phyloP scores from a whole-genome alignment of 92 coral and sea anemone species.

The Micromussa lordhowensis region DNA sequence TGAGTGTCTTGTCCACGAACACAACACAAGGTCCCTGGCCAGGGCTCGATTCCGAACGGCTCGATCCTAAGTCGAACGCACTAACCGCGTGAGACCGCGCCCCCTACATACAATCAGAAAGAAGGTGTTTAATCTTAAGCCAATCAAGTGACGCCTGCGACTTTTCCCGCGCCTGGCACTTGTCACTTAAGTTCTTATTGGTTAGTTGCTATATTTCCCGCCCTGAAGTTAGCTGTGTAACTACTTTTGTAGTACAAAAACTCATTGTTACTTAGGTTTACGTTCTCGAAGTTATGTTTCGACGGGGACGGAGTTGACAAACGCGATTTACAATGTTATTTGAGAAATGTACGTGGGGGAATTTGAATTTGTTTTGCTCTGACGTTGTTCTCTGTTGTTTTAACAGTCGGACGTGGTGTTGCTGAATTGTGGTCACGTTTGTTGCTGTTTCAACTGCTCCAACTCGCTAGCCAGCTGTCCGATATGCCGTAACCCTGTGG shows the following conservation, averaged over 20 bases:
- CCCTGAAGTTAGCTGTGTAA: too few species aligned
- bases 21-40: too few species aligned
- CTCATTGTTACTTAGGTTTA: background rate
- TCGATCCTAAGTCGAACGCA: too few species aligned
- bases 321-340: background rate
- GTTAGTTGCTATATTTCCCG: too few species aligned
- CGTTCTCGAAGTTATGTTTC: background rate
- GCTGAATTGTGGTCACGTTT: constrained; percentile 97
- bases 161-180: background rate
- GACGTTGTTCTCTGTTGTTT: constrained; percentile 3
- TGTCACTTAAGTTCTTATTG: too few species aligned
- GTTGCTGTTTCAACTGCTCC: constrained; percentile 91
- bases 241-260: too few species aligned
- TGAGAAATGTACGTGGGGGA: background rate
- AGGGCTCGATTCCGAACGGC: too few species aligned
- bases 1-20: too few species aligned
- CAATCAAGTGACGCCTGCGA: background rate
- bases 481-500: constrained; percentile 86
- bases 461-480: constrained; percentile 78
- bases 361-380: background rate
- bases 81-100: too few species aligned
- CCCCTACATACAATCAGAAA: background rate
- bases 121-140: background rate
- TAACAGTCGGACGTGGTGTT: constrained; percentile 90
- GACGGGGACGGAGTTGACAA: background rate